phyloP scores from a whole-genome alignment of 2,797 vertebrate genomes.

The Caiman crocodilus region DNA sequence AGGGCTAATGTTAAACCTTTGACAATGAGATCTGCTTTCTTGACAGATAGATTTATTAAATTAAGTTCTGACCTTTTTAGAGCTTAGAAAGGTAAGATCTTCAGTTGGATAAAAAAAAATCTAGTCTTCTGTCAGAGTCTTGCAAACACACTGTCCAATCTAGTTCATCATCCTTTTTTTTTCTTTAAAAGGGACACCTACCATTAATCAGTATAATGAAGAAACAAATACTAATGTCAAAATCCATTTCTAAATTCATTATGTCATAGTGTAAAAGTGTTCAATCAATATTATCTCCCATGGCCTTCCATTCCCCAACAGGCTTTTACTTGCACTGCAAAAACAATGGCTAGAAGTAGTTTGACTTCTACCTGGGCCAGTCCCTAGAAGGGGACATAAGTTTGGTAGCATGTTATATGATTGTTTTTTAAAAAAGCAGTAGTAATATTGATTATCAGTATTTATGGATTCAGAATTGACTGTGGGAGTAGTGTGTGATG shows the following conservation, averaged over 20 bases:
- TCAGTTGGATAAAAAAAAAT: background rate
- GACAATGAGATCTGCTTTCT: conserved; percentile 44
- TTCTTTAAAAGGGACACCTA: background rate
- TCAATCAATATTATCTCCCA: conserved; percentile 8
- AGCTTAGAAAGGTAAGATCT: conserved; percentile 36
- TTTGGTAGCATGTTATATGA: background rate
- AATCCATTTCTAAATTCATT: background rate
- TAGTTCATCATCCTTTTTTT: conserved; percentile 30
- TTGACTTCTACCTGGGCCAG: background rate
- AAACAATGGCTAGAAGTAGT: conserved; percentile 2
- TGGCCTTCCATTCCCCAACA: background rate
- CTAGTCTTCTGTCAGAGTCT: background rate
- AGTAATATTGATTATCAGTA: background rate
- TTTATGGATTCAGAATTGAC: background rate
- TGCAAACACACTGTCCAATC: background rate
- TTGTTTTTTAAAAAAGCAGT: conserved; percentile 8
- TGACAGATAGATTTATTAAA: conserved; percentile 65
- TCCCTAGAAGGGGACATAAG: conserved; percentile 8
- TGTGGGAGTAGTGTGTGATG: background rate
- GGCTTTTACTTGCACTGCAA: conserved; percentile 27
- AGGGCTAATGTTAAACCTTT: conserved; percentile 42
- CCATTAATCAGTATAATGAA: background rate
- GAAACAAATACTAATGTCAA: background rate
- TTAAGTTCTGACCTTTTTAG: conserved; percentile 56
- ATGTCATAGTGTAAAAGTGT: background rate